These are phyloP conservation scores for Pavo muticus DNA, from an alignment of 2,113 vertebrate genomes.

Conservation along the genomic window DNA sequence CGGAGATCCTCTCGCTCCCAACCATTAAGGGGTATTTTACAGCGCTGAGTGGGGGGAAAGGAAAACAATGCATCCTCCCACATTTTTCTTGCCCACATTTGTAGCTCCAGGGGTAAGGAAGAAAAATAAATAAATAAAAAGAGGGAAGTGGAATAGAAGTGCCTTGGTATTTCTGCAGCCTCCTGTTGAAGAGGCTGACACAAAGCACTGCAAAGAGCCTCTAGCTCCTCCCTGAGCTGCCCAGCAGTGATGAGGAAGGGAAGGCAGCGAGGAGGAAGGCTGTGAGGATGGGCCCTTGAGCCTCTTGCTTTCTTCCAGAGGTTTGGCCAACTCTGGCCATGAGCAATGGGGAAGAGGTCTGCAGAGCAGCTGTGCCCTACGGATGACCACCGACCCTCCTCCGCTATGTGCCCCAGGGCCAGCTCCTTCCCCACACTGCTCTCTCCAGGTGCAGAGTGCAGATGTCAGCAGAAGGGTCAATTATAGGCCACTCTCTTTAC, in stretches of 20 bases:
- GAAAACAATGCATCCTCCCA: constrained; percentile 27
- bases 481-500: constrained; percentile 48
- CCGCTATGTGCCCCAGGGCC: background rate
- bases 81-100: constrained; percentile 5
- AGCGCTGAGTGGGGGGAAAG: background rate
- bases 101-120: background rate
- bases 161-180: constrained; percentile 9
- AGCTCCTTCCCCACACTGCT: background rate
- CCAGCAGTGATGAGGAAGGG: background rate
- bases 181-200: background rate
- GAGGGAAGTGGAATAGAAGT: background rate
- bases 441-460: constrained; percentile 38
- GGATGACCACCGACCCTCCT: background rate
- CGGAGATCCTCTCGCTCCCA: constrained; percentile 28
- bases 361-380: background rate
- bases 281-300: background rate
- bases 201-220: background rate
- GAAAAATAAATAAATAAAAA: background rate
- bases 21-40: constrained; percentile 55
- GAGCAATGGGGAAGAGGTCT: background rate
- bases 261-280: background rate
- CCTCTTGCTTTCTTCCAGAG: background rate
- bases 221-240: fast-evolving
- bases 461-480: constrained; percentile 36
- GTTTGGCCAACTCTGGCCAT: fast-evolving